Evolutionary conservation across 2,888 invertebrate genomes (phyloP).

Genomic region (Drosophila falleni): DNA sequence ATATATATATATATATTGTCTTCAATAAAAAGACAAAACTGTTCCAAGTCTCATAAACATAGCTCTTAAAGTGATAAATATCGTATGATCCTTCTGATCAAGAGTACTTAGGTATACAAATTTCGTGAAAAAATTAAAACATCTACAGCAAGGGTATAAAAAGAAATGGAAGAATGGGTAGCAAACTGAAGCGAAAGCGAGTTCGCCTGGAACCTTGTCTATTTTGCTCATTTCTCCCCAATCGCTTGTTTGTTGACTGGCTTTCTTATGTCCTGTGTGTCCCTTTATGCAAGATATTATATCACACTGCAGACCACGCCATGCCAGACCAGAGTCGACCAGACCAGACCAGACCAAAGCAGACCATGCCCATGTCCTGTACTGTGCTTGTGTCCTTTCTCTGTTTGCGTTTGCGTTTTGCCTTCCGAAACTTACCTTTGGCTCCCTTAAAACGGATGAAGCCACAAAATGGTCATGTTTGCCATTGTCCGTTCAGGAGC

Average conservation of each 20-base stretch:
- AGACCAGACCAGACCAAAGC: slow-evolving; percentile 7
- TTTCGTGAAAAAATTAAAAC: neutral
- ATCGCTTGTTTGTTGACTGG: slow-evolving; percentile 76
- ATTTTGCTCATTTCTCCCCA: slow-evolving; percentile 64
- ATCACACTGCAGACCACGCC: slow-evolving; percentile 68
- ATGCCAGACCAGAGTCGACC: slow-evolving; percentile 2
- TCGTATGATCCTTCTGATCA: too few relatives aligned
- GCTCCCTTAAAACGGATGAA: slow-evolving; percentile 59
- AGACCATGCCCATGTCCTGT: slow-evolving; percentile 40
- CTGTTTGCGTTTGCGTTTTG: slow-evolving; percentile 51
- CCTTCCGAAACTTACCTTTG: slow-evolving; percentile 76
- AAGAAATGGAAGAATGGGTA: slow-evolving; percentile 7
- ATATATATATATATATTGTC: too few relatives aligned
- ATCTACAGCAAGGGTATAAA: neutral
- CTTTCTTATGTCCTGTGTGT: slow-evolving; percentile 77
- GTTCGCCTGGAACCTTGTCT: slow-evolving; percentile 56
- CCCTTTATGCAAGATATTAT: slow-evolving; percentile 80
- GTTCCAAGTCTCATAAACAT: too few relatives aligned
- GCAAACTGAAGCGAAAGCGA: slow-evolving; percentile 7
- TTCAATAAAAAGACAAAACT: neutral
- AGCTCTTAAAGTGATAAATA: too few relatives aligned
- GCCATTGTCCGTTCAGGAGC: slow-evolving; percentile 52
- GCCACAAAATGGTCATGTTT: slow-evolving; percentile 81
- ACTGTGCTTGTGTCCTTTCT: slow-evolving; percentile 54
- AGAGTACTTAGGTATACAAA: neutral